Evolutionary conservation across 1,140 invertebrate species (phyloP), one percentile per base, ranked within the genome.

Genomic region (Drosophila nannoptera): DNA sequence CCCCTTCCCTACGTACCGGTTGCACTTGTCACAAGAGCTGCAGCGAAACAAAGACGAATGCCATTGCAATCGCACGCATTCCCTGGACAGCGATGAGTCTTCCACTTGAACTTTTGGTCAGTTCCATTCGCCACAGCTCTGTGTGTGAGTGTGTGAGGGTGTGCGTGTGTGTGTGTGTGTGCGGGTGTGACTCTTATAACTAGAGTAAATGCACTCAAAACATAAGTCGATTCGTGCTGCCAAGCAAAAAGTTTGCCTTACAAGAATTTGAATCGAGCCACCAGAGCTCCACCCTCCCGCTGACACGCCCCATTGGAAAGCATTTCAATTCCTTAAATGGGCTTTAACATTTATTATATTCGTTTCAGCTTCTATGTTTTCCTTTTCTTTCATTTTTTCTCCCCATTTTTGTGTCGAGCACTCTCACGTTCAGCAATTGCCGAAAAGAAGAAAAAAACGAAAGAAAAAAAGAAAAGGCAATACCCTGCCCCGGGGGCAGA

Each of bases 81-180:
- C 29, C 42, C 52, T 45, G 22, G 62, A 12, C 42, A 56, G 29
- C 62, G 53, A 56, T 65, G 42, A 48, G 62, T 40, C 63, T 70
- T 64, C 48, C 53, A 65, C 61, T 65, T 69, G 61, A 70, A 70
- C 73, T 69, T 68, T 75, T 61, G 73, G 73, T 75, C 70, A 67
- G 64, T 68, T 62, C 40, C 53, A 62, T 6, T 56, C 45, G 9
- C 11, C 46, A 22, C 53, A 45, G 40, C 29, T 60, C 7, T 7
- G n/a, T 53, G 40, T n/a, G 11, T 38, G 58, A 8, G 8, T 32
- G 45, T n/a, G 45, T 58, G 43, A 2, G 22, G n/a, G 22, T 48
- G 29, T 36, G 7, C 2, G 33, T 22, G 33, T 35, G 33, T 2
- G 14, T 16, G n/a, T 14, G 7, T 29, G 12, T 38, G 50, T n/a